Percentiles rank a stretch among this genome's conserved stretches.
Evolutionary conservation across 1,140 invertebrate genomes (phyloP).

Genomic region (Nasonia giraulti): DNA sequence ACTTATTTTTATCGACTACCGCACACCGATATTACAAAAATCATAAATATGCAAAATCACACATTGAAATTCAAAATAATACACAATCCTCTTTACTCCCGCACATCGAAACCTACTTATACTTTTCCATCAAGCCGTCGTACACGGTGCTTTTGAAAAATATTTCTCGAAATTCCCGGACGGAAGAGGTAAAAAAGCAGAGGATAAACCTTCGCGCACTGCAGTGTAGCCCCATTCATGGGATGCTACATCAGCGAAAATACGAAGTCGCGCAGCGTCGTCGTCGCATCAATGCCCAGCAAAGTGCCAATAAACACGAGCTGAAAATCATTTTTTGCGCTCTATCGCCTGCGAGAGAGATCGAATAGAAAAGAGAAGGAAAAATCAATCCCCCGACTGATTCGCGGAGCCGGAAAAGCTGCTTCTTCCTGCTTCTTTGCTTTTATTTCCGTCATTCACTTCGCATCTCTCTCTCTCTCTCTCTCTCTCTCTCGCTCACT

Average conservation of each 20-base stretch:
- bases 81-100: background rate
- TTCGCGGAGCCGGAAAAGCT: background rate
- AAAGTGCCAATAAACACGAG: background rate
- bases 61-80: background rate
- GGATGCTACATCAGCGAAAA: background rate
- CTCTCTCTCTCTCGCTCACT: too few species aligned
- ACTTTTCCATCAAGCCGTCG: background rate
- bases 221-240: background rate
- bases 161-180: background rate
- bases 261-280: too few species aligned
- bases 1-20: background rate
- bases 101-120: background rate
- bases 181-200: background rate
- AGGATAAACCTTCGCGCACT: background rate
- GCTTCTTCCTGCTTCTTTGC: background rate
- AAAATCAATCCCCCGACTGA: background rate
- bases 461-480: background rate
- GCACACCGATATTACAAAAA: too few species aligned
- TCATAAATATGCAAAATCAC: too few species aligned
- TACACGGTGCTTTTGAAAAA: background rate
- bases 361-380: background rate
- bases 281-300: background rate
- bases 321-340: slow-evolving; percentile 1
- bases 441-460: background rate
- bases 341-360: background rate